A percentile compares a stretch with the other conserved stretches of the same genome.
phyloP scores from a whole-genome alignment of 1,140 invertebrate genomes.

The Drosophila nigrodunni region DNA sequence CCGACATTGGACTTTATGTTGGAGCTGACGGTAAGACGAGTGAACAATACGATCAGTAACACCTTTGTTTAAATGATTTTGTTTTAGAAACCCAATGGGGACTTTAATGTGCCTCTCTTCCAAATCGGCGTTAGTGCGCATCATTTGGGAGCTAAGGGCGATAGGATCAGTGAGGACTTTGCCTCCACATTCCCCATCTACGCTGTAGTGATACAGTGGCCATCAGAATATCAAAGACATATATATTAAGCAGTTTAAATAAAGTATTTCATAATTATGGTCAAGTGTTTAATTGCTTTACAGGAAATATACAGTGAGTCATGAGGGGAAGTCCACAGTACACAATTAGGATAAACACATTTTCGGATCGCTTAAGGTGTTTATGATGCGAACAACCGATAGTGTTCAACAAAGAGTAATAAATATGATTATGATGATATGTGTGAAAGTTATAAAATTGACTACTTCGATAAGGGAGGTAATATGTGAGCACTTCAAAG shows the following conservation, averaged over 20 bases:
- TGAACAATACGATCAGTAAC: neutral
- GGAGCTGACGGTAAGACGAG: slow-evolving; percentile 63
- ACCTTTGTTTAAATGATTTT: neutral
- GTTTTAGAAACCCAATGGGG: slow-evolving; percentile 81
- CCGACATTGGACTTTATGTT: slow-evolving; percentile 87
- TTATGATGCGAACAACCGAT: slow-evolving; percentile 4
- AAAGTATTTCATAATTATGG: neutral
- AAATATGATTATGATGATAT: slow-evolving; percentile 1
- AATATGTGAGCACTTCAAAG: neutral
- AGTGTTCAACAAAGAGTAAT: slow-evolving; percentile 9
- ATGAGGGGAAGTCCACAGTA: neutral
- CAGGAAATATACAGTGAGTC: neutral
- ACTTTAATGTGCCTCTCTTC: slow-evolving; percentile 36
- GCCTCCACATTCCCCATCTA: slow-evolving; percentile 27
- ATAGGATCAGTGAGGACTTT: slow-evolving; percentile 9
- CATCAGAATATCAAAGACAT: slow-evolving; percentile 34
- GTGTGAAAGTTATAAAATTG: neutral
- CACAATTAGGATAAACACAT: slow-evolving; percentile 10
- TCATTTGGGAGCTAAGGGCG: slow-evolving; percentile 14
- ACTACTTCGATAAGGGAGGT: slow-evolving; percentile 3
- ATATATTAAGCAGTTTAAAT: slow-evolving; percentile 28
- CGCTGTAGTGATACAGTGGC: slow-evolving; percentile 17
- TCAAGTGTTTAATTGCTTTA: neutral
- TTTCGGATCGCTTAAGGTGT: neutral
- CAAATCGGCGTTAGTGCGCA: slow-evolving; percentile 32